Percentiles rank a stretch among this genome's conserved stretches.
Evolutionary conservation across 2,797 vertebrate species (phyloP).

Genomic region (Falco columbarius): DNA sequence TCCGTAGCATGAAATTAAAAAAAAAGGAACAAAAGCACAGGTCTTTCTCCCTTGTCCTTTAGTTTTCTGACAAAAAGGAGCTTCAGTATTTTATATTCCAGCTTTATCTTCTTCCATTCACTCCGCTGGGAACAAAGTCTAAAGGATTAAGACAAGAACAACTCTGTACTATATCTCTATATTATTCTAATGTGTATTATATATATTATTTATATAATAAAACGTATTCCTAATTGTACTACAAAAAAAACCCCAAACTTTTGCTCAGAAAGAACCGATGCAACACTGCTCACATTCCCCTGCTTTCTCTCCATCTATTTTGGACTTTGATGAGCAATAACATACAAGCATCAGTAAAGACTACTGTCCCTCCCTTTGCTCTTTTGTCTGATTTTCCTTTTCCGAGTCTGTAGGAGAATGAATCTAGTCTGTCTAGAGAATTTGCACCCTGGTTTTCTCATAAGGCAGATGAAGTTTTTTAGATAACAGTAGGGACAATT

Average conservation of each 20-base stretch:
- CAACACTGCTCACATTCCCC: not conserved
- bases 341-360: not conserved
- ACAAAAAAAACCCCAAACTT: not conserved
- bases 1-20: not conserved
- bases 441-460: conserved; percentile 43
- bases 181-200: not conserved
- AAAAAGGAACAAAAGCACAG: not conserved
- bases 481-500: conserved; percentile 36
- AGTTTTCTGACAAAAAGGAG: not conserved
- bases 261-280: not conserved
- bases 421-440: conserved; percentile 8
- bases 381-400: conserved; percentile 25
- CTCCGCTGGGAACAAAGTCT: not conserved
- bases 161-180: not conserved
- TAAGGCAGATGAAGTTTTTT: conserved; percentile 20
- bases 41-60: not conserved
- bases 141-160: not conserved
- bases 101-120: not conserved
- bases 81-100: not conserved
- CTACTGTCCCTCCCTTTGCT: not conserved
- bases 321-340: not conserved
- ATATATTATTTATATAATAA: not conserved
- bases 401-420: not conserved
- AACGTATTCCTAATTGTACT: not conserved
- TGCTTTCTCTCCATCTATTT: not conserved